Percentiles rank a stretch among this genome's conserved stretches.
These are phyloP conservation scores for Ophioninae sp. DNA, from an alignment of 2,888 invertebrate genomes.

Conservation along the genomic window DNA sequence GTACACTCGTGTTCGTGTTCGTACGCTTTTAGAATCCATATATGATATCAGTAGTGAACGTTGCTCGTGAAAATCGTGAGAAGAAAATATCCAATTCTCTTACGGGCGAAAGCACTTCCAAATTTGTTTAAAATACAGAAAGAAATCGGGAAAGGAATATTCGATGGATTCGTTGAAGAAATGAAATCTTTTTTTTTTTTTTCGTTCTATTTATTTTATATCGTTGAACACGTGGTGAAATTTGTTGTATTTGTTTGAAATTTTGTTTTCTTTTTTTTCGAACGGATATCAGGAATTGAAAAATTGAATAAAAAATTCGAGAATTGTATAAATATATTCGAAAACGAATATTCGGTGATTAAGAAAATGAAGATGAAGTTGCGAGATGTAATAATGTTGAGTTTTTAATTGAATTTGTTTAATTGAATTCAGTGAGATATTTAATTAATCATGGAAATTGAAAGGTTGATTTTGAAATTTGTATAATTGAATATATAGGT, in stretches of 20 bases:
- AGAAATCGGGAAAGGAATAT: constrained; percentile 17
- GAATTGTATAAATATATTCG: too few species aligned
- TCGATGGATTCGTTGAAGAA: not conserved
- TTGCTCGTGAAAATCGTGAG: constrained; percentile 16
- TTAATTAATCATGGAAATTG: too few species aligned
- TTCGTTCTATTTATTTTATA: constrained; percentile 1
- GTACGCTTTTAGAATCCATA: not conserved
- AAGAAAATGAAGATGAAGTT: too few species aligned
- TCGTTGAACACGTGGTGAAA: not conserved
- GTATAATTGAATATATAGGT: too few species aligned
- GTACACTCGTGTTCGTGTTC: constrained; percentile 13
- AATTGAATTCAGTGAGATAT: too few species aligned
- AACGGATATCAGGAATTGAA: not conserved
- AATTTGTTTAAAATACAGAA: constrained; percentile 24
- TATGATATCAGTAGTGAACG: not conserved
- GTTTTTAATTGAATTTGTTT: too few species aligned
- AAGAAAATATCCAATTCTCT: constrained; percentile 20
- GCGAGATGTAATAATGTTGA: too few species aligned
- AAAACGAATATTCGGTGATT: too few species aligned
- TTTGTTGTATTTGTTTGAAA: not conserved
- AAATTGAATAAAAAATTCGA: too few species aligned
- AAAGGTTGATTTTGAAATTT: too few species aligned
- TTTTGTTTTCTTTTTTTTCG: not conserved
- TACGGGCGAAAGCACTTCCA: constrained; percentile 1
- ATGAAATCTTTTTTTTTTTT: constrained; percentile 1